Conservation (phyloP, 2,888 invertebrate species). For the Drosophila rubida region DNA sequence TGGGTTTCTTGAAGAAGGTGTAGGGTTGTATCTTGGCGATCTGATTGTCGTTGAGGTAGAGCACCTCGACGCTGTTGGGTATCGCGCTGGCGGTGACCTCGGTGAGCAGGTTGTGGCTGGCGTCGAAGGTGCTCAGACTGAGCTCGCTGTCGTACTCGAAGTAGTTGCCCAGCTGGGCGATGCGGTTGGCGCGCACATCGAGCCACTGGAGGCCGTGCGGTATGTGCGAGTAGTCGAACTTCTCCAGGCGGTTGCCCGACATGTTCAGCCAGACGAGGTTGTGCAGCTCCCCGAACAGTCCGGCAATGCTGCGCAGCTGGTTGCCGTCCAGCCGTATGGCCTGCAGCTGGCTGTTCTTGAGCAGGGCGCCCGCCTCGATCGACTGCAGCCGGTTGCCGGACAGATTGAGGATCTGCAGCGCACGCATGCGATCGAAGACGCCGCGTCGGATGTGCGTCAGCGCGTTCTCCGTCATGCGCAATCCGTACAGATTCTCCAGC, state of each 20-base stretch:
- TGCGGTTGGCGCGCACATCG: slow-evolving; percentile 94
- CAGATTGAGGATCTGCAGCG: slow-evolving; percentile 93
- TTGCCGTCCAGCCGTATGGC: slow-evolving; percentile 96
- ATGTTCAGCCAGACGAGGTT: slow-evolving; percentile 95
- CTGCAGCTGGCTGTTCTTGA: slow-evolving; percentile 91
- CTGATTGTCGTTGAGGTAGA: slow-evolving; percentile 95
- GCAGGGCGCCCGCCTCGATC: slow-evolving; percentile 92
- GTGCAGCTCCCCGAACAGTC: slow-evolving; percentile 92
- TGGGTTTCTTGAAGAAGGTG: slow-evolving; percentile 95
- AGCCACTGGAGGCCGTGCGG: slow-evolving; percentile 94
- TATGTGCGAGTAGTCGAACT: slow-evolving; percentile 95
- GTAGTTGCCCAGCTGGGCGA: slow-evolving; percentile 92
- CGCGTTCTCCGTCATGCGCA: slow-evolving; percentile 95
- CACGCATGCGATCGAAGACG: slow-evolving; percentile 91
- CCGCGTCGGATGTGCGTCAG: slow-evolving; percentile 92
- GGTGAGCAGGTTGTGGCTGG: slow-evolving; percentile 93
- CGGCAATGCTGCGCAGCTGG: slow-evolving; percentile 92
- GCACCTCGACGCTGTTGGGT: slow-evolving; percentile 93
- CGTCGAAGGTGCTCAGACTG: slow-evolving; percentile 93
- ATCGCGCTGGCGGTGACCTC: slow-evolving; percentile 91
- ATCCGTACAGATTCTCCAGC: slow-evolving; percentile 93
- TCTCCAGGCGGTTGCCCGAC: slow-evolving; percentile 94
- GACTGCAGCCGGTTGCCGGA: slow-evolving; percentile 93
- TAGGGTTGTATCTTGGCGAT: slow-evolving; percentile 94
- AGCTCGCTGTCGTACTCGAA: slow-evolving; percentile 90